A percentile compares a stretch with the other conserved stretches of the same genome.
Evolutionary conservation across 2,888 invertebrate genomes (phyloP).

Genomic region (Trilocha varians): DNA sequence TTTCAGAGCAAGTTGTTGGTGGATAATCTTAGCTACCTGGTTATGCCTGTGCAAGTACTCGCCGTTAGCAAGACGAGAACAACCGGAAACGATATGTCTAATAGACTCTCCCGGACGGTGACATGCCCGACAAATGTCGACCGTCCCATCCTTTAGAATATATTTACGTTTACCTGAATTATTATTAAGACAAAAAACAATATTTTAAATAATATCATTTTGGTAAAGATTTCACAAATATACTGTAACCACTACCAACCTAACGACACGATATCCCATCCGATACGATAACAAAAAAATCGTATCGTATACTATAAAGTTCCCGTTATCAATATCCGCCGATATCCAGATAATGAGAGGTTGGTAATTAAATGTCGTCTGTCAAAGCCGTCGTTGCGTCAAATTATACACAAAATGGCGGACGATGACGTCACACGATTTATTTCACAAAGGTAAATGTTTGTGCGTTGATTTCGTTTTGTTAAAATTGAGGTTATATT

Average conservation of each 20-base stretch:
- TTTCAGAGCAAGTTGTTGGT: too few species aligned
- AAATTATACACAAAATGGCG: slow-evolving; percentile 63
- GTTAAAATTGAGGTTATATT: too few species aligned
- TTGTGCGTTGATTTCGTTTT: neutral
- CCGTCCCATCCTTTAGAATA: too few species aligned
- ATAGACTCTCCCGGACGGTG: too few species aligned
- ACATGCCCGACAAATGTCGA: too few species aligned
- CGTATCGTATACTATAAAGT: slow-evolving; percentile 22
- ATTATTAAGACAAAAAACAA: too few species aligned
- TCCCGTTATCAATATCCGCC: slow-evolving; percentile 52
- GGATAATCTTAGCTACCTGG: too few species aligned
- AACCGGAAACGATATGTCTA: too few species aligned
- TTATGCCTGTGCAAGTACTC: too few species aligned
- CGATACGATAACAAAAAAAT: slow-evolving; percentile 5
- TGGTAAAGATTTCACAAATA: neutral
- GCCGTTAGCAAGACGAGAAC: too few species aligned
- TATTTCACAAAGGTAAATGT: neutral
- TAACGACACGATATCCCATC: neutral
- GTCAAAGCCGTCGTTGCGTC: slow-evolving; percentile 62
- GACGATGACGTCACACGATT: slow-evolving; percentile 33
- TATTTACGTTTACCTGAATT: too few species aligned
- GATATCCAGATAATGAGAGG: slow-evolving; percentile 67
- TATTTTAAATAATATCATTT: too few species aligned
- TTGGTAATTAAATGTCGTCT: slow-evolving; percentile 70
- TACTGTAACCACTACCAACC: neutral